Percentiles rank a stretch among this genome's conserved stretches.
phyloP scores from a whole-genome alignment of 2,113 vertebrate species.

The Trogon melanurus region DNA sequence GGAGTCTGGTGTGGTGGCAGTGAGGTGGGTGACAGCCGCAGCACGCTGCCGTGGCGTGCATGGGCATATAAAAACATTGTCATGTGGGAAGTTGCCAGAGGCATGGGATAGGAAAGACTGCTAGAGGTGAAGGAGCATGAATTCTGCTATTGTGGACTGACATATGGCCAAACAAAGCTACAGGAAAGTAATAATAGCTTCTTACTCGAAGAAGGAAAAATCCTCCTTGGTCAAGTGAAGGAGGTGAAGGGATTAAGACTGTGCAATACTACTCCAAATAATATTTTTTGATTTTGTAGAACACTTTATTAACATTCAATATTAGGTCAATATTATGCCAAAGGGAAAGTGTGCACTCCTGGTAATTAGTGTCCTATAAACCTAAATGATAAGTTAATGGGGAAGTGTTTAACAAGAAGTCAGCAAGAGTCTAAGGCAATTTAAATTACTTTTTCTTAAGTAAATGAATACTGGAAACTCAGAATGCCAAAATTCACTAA shows the following conservation, averaged over 20 bases:
- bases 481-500: neutral
- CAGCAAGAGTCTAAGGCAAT: neutral
- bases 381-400: constrained; percentile 35
- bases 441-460: neutral
- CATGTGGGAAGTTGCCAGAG: neutral
- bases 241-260: neutral
- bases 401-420: neutral
- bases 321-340: constrained; percentile 37
- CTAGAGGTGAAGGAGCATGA: neutral
- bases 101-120: neutral
- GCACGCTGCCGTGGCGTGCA: accelerated
- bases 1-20: neutral
- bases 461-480: neutral
- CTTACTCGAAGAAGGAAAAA: neutral
- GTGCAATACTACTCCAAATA: neutral
- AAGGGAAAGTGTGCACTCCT: constrained; percentile 6
- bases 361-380: constrained; percentile 54
- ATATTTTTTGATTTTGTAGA: neutral
- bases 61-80: neutral
- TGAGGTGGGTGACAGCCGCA: neutral
- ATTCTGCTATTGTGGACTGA: neutral
- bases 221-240: neutral
- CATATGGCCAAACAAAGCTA: neutral
- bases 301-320: neutral
- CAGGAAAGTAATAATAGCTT: neutral